Evolutionary conservation across 2,113 vertebrate species (phyloP).

Genomic region (Semnopithecus entellus): DNA sequence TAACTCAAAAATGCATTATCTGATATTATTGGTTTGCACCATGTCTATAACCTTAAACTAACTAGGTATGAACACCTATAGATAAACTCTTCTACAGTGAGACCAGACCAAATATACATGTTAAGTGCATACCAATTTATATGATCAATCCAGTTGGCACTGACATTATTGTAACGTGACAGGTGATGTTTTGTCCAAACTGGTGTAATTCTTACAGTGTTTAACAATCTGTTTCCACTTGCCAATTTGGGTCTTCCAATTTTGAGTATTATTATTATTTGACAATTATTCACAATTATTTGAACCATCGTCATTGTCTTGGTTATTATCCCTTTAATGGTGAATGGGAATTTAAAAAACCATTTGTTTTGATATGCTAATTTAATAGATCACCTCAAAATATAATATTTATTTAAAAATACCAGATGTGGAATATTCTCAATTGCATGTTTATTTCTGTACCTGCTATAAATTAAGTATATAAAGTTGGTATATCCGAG

Average conservation of each 20-base stretch:
- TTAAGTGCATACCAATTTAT: not conserved
- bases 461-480: not conserved
- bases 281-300: not conserved
- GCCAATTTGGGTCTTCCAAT: not conserved
- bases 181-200: not conserved
- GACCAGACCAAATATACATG: not conserved
- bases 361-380: not conserved
- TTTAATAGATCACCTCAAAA: not conserved
- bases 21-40: not conserved
- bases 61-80: not conserved
- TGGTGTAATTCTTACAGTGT: not conserved
- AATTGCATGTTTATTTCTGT: not conserved
- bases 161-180: not conserved
- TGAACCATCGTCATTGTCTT: not conserved
- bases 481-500: rapidly evolving
- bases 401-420: not conserved
- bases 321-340: not conserved
- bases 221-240: not conserved
- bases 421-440: not conserved
- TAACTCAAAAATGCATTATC: not conserved
- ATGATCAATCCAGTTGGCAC: not conserved
- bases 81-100: not conserved
- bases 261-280: not conserved
- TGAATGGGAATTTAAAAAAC: not conserved
- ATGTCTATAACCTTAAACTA: not conserved